Conservation (phyloP, 2,888 invertebrate species). For the Steinernema hermaphroditum region DNA sequence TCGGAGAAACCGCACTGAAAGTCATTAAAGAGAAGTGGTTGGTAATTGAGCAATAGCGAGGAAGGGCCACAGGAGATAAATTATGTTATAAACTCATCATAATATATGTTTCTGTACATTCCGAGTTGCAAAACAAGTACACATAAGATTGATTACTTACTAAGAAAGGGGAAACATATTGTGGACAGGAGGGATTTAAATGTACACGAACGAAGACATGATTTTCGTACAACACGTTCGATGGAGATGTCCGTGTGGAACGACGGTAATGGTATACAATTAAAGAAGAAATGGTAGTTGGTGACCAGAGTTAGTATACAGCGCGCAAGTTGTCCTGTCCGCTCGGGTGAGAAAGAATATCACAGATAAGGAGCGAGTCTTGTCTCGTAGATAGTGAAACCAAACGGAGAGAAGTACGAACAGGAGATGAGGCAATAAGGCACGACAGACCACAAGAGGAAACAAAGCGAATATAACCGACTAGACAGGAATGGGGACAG, state of each 20-base stretch:
- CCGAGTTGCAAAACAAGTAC: neutral
- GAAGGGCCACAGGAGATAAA: neutral
- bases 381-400: neutral
- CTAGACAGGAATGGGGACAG: slow-evolving; percentile 11
- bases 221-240: no score
- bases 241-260: neutral
- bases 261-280: neutral
- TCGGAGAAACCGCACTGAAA: neutral
- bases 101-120: slow-evolving; percentile 29
- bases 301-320: no score
- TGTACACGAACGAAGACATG: no score
- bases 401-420: neutral
- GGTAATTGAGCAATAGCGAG: neutral
- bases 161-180: no score
- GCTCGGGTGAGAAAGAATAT: neutral
- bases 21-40: slow-evolving; percentile 20
- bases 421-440: neutral
- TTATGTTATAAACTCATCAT: slow-evolving; percentile 5
- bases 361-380: neutral
- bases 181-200: no score
- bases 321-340: no score
- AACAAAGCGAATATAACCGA: neutral
- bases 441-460: neutral
- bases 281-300: no score
- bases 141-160: no score